Evolutionary conservation across 2,113 vertebrate species (phyloP).

Genomic region (Empidonax alnorum): DNA sequence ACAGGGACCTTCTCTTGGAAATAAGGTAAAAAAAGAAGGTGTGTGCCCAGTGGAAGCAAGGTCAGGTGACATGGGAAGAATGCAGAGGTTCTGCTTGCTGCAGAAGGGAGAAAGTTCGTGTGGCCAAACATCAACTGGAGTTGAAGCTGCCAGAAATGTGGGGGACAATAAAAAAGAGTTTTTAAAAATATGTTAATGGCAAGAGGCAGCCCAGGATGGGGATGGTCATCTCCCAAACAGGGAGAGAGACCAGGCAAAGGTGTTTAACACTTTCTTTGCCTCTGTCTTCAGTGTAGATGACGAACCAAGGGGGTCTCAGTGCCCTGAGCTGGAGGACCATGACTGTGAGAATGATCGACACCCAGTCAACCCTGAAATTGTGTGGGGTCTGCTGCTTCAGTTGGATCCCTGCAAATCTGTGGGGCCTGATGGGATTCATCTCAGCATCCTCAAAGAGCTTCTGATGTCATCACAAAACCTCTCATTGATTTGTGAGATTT

Average conservation of each 20-base stretch:
- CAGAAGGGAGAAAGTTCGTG: neutral
- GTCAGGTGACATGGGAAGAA: neutral
- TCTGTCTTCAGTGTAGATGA: neutral
- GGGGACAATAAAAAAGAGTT: neutral
- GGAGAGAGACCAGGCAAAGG: neutral
- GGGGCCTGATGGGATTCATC: neutral
- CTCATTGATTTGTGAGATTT: neutral
- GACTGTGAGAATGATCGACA: neutral
- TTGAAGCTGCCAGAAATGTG: neutral
- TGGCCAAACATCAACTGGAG: neutral
- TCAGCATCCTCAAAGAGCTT: neutral
- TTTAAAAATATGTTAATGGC: neutral
- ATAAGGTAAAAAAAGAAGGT: neutral
- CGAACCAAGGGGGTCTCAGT: neutral
- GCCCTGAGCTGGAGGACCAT: neutral
- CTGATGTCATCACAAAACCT: neutral
- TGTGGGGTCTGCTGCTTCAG: neutral
- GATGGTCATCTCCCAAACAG: neutral
- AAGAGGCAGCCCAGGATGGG: neutral
- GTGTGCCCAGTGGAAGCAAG: neutral
- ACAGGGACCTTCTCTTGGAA: neutral
- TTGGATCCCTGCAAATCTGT: neutral
- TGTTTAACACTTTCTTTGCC: neutral
- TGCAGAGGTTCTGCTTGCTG: neutral
- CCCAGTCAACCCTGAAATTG: neutral